phyloP scores from a whole-genome alignment of 2,113 vertebrate species.

The Toxotes chatareus region DNA sequence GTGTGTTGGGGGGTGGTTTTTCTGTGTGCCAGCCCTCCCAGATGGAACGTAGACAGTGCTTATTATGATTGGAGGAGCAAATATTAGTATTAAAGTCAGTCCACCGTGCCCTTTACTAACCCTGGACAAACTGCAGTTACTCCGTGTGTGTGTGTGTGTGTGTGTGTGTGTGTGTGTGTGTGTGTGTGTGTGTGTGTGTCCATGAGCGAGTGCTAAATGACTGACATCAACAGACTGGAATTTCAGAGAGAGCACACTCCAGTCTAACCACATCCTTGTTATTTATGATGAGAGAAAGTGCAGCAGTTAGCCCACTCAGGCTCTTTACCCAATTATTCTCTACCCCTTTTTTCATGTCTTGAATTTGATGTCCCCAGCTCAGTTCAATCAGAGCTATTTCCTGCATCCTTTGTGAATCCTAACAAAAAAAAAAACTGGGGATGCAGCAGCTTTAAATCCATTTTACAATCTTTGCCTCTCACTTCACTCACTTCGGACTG shows the following conservation, averaged over 20 bases:
- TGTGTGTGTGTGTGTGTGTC: conserved; percentile 34
- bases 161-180: conserved; percentile 23
- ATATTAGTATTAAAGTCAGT: conserved; percentile 58
- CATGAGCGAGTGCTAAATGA: conserved; percentile 41
- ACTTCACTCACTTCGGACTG: background rate
- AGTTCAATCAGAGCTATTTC: background rate
- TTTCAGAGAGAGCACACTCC: conserved; percentile 54
- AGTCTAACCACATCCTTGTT: conserved; percentile 74
- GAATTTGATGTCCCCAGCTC: background rate
- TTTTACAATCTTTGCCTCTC: background rate
- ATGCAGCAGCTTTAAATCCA: background rate
- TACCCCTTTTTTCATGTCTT: background rate
- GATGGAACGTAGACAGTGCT: conserved; percentile 45
- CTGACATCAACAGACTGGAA: conserved; percentile 74
- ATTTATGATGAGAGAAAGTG: conserved; percentile 69
- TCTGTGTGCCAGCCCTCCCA: conserved; percentile 31
- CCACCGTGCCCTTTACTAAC: conserved; percentile 28
- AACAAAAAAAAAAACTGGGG: background rate
- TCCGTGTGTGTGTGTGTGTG: conserved; percentile 25
- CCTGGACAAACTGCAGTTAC: conserved; percentile 29
- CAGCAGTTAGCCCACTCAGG: conserved; percentile 53
- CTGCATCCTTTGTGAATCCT: background rate
- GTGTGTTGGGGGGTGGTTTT: conserved; percentile 12
- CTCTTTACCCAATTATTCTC: conserved; percentile 42
- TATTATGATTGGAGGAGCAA: conserved; percentile 50